phyloP scores from a whole-genome alignment of 2,797 vertebrate species.

The Pogonophryne albipinna region DNA sequence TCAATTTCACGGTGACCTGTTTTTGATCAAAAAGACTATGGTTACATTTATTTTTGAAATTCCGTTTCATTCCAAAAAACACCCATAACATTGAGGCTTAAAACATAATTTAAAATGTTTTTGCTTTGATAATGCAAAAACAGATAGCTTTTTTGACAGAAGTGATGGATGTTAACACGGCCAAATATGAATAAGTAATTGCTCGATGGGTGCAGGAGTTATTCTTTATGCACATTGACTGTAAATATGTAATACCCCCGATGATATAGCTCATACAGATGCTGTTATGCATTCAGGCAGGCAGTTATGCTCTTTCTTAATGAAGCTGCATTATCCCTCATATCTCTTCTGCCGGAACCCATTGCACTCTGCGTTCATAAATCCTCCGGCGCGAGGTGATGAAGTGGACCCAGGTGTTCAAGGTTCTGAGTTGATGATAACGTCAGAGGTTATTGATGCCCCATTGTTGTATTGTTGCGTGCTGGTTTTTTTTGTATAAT shows the following conservation, averaged over 20 bases:
- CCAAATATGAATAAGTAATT: constrained; percentile 44
- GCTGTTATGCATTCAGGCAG: constrained; percentile 59
- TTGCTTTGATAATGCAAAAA: constrained; percentile 20
- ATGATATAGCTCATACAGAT: constrained; percentile 63
- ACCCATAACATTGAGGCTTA: not conserved
- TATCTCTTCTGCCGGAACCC: constrained; percentile 61
- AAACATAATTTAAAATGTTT: constrained; percentile 8
- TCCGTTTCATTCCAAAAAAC: not conserved
- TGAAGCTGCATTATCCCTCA: constrained; percentile 74
- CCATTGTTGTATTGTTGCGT: constrained; percentile 66
- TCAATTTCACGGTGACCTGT: constrained; percentile 34
- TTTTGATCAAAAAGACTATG: constrained; percentile 3
- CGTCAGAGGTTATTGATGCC: constrained; percentile 78
- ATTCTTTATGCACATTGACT: constrained; percentile 60
- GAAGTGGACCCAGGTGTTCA: constrained; percentile 84
- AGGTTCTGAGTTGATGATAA: constrained; percentile 74
- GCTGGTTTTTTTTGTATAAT: constrained; percentile 54
- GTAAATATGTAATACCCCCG: constrained; percentile 74
- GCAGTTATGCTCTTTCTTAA: constrained; percentile 66
- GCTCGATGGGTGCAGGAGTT: constrained; percentile 4
- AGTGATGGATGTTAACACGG: constrained; percentile 36
- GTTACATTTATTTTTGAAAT: constrained; percentile 7
- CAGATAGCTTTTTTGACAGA: constrained; percentile 4
- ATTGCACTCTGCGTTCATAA: constrained; percentile 67
- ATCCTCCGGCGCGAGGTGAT: constrained; percentile 76